A percentile compares a stretch with the other conserved stretches of the same genome.
Evolutionary conservation across 1,140 invertebrate genomes (phyloP).

Genomic region (Campoletis sonorensis): DNA sequence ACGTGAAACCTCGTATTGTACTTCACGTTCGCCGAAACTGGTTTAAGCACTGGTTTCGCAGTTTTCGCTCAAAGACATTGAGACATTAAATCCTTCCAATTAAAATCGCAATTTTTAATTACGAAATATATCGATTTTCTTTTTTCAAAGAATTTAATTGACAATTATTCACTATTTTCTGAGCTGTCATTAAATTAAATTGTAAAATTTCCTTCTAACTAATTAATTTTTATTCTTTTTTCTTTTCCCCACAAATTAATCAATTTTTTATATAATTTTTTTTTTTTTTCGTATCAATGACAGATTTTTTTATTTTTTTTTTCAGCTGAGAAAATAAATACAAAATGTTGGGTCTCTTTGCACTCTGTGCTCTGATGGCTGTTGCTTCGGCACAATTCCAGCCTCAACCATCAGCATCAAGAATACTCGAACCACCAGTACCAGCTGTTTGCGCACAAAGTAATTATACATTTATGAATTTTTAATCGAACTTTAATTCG

Average conservation of each 20-base stretch:
- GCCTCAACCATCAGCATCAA: conserved; percentile 76
- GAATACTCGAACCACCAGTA: conserved; percentile 84
- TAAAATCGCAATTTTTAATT: not conserved
- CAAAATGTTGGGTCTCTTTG: conserved; percentile 74
- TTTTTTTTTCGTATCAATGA: conserved; percentile 17
- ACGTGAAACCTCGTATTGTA: not conserved
- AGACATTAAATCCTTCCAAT: no score
- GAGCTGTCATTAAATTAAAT: no score
- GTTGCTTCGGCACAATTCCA: conserved; percentile 80
- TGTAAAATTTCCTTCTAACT: no score
- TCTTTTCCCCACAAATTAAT: no score
- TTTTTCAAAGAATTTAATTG: no score
- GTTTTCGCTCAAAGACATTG: no score
- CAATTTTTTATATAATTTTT: not conserved
- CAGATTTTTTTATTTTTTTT: conserved; percentile 32
- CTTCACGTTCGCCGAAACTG: not conserved
- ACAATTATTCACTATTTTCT: no score
- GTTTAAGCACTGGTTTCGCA: not conserved
- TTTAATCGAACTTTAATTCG: not conserved
- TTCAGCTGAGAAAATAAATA: conserved; percentile 54
- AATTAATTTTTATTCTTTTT: not conserved
- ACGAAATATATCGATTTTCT: no score
- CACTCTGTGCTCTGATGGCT: conserved; percentile 69
- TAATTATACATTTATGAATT: conserved; percentile 56
- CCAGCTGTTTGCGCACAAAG: conserved; percentile 85